A percentile compares a stretch with the other conserved stretches of the same genome.
Evolutionary conservation across 1,140 invertebrate genomes (phyloP).

Genomic region (Dendroctonus ponderosae): DNA sequence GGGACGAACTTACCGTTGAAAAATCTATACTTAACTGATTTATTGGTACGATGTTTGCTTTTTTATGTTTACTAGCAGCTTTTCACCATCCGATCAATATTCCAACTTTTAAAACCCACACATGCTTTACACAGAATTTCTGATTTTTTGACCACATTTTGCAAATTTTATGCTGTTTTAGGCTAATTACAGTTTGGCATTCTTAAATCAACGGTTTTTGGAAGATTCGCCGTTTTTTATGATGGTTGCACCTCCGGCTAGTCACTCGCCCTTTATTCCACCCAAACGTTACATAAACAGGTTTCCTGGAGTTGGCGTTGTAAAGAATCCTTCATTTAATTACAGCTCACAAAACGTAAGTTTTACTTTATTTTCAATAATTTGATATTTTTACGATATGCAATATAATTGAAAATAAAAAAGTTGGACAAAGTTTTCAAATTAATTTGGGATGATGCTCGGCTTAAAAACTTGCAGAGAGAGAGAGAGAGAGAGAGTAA

Average conservation of each 20-base stretch:
- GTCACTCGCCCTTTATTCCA: constrained; percentile 80
- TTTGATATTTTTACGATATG: not conserved
- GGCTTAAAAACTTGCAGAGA: too few relatives aligned
- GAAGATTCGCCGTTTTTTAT: constrained; percentile 70
- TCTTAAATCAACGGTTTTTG: constrained; percentile 53
- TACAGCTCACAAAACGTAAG: constrained; percentile 51
- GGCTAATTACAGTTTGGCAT: constrained; percentile 59
- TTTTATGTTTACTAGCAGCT: too few relatives aligned
- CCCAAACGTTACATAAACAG: constrained; percentile 66
- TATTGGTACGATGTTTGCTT: constrained; percentile 63
- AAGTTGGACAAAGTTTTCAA: too few relatives aligned
- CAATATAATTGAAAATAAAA: too few relatives aligned
- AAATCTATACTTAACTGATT: constrained; percentile 80
- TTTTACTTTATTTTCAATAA: not conserved
- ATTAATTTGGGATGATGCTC: too few relatives aligned
- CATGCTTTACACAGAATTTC: too few relatives aligned
- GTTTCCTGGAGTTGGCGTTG: constrained; percentile 62
- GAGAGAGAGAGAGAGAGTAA: too few relatives aligned
- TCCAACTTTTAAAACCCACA: too few relatives aligned
- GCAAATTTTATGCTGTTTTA: constrained; percentile 46
- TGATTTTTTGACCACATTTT: not conserved
- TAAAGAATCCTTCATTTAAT: constrained; percentile 75
- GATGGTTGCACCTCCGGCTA: constrained; percentile 79
- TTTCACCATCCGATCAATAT: too few relatives aligned
- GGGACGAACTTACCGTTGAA: constrained; percentile 62